Base-by-base conservation (phyloP, 2,888 invertebrate species). In the Caenorhabditis virilis region DNA sequence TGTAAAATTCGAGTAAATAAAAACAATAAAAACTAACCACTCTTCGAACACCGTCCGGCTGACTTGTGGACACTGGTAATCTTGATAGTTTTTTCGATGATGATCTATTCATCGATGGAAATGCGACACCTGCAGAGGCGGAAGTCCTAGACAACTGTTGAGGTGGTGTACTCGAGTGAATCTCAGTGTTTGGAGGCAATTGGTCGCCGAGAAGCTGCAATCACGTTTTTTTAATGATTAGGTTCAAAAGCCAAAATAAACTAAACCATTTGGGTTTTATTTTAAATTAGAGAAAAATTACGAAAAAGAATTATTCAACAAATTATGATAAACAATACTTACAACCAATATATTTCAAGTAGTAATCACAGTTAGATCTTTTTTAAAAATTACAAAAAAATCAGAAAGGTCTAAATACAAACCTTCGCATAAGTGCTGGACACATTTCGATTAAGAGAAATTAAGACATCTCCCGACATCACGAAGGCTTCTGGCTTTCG, bases 351-450 rank as follows among this genome's bases (percentile, higher is more conserved):
- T 9, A 9, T 30, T 13, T 30, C 7, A 9, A 6, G 13, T 13
- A 13, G 30, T 9, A 30, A 9, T 13, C 30, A 30, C 13, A 13
- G 13, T 13, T 13, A 36, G 13, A n/a, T 36, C 16, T 36, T 15
- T 15, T 7, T n/a, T n/a, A 36, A 36, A 13, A 36, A 7, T 7
- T 7, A 36, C 4, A 4, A 18, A 38, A 18, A 7, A 20, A 6
- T 11, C 7, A 18, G 23, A 23, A 7, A 42, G 15, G 13, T 30
- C 6, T 30, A 9, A n/a, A 30, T 42, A 56, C 50, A n/a, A n/a
- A 79, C 78, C 69, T 78, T 76, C 2, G 82, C 82, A 58, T 79
- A 82, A 45, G 69, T 71, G 42, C 80, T 79, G 23, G 80, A 80
- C 22, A 82, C 75, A 48, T 82, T 78, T 16, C 75, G 72, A 49